Evolutionary conservation across 2,797 vertebrate species (phyloP), one percentile per base, ranked within the genome.

Genomic region (Hippopotamyrus pictus): DNA sequence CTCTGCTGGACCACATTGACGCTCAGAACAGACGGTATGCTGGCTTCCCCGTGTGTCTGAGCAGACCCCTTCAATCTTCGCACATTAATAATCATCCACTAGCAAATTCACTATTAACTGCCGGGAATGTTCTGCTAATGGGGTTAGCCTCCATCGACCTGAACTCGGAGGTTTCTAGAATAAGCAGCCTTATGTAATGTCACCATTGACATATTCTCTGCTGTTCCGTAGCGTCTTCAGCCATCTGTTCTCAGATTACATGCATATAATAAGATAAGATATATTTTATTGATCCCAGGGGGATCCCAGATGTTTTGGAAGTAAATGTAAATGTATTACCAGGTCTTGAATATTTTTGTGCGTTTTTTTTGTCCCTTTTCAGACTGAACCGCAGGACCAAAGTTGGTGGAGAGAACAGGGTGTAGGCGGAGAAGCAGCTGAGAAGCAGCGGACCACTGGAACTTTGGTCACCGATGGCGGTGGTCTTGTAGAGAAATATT

Each of bases 351-450:
- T 51, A 2, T 53, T 89, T 93, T 90, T 94, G 90, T 93, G 90
- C 65, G 82, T 29, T n/a, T 62, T 54, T 51, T 19, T 19, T 19
- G n/a, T 59, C 29, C 41, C 46, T 91, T 90, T 90, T 17, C 95
- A 99, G 98, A 96, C 94, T 96, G 89, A 94, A 97, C 91, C 96
- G 97, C 90, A 96, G 97, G 95, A 97, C 98, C 92, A 95, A 97
- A 93, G 96, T 99, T 93, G 97, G 97, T 1, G 97, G 97, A 92
- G 98, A 99, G 93, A 99, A 98, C 95, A 97, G 97, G 48, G 97
- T 98, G 94, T 98, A 97, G 95, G 93, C 92, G 91, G 90, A 79
- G 92, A 90, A 94, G 90, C 88, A 90, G n/a, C 19, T 94, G 51
- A 19, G 50, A 17, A 53, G 14, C 92, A 94, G 93, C 91, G 91